Evolutionary conservation across 2,113 vertebrate species (phyloP), one percentile per base, ranked within the genome.

Genomic region (Halcyon malimbica): DNA sequence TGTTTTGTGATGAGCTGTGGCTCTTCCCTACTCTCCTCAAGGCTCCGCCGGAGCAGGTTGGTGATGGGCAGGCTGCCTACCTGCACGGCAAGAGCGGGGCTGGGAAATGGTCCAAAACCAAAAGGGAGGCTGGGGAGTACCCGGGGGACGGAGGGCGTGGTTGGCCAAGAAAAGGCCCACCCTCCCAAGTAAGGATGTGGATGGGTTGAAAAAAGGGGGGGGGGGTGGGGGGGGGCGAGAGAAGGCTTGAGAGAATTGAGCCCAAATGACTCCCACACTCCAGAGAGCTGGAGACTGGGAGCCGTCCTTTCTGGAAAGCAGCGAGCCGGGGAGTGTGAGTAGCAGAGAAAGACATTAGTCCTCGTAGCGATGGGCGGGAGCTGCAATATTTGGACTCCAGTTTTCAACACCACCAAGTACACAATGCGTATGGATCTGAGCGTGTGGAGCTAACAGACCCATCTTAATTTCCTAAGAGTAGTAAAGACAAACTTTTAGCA

Each of bases 181-280:
- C 57, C 83, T 95, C 93, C 83, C 33, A 71, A 69, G 69, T 76
- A 78, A 88, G 91, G 83, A 87, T 1, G 65, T 81, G 51, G 87
- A 86, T 79, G 87, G 79, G 53, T 48, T 93, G 90, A 93, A 93
- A 48, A 60, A 75, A n/a, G 78, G 89, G 88, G 93, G 93, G 88
- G 82, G 91, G 81, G 76, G 64, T 77, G 71, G 96, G 94, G 95
- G 69, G 96, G 87, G 73, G 85, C 42, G 0, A 83, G 56, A 57
- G 74, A 87, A 96, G 85, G 80, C 92, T 95, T 96, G 95, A 93
- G 94, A 96, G 96, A 84, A 94, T 63, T 85, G 74, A 96, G 88
- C 95, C 84, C 84, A 90, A 94, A 83, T 91, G 90, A 93, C 81
- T 94, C 95, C 91, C 82, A 90, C 93, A 93, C 85, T 94, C 77